These are phyloP conservation scores for Pherbina coryleti DNA, from an alignment of 2,888 invertebrate species.

Conservation along the genomic window DNA sequence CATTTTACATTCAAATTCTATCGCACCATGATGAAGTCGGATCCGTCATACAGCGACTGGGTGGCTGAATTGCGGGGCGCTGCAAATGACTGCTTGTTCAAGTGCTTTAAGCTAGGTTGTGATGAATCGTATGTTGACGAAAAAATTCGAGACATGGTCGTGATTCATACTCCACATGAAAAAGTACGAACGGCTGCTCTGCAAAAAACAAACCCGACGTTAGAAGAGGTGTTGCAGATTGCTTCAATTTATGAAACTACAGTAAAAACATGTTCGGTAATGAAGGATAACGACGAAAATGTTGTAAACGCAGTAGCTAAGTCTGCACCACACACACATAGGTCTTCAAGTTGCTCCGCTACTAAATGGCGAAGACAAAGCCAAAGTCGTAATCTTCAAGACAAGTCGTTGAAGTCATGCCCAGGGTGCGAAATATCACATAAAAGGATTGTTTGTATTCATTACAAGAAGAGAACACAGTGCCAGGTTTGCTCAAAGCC, in stretches of 20 bases:
- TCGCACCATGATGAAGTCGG: slow-evolving; percentile 26
- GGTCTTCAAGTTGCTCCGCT: neutral
- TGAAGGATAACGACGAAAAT: slow-evolving; percentile 5
- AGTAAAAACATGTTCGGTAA: slow-evolving; percentile 23
- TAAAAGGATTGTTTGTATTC: slow-evolving; percentile 17
- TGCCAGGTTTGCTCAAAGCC: slow-evolving; percentile 12
- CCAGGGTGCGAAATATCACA: slow-evolving; percentile 12
- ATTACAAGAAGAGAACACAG: slow-evolving; percentile 29
- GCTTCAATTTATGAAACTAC: slow-evolving; percentile 19
- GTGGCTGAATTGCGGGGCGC: slow-evolving; percentile 39
- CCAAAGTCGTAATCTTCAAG: neutral
- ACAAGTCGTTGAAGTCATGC: slow-evolving; percentile 20
- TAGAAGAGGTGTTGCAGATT: slow-evolving; percentile 39
- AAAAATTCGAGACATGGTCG: slow-evolving; percentile 42
- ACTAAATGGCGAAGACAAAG: neutral
- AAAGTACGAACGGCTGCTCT: slow-evolving; percentile 31
- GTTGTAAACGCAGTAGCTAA: neutral
- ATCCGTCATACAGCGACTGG: slow-evolving; percentile 33
- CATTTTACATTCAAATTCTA: slow-evolving; percentile 39
- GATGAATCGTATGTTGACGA: slow-evolving; percentile 40
- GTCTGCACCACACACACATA: neutral
- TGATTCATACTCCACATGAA: slow-evolving; percentile 41
- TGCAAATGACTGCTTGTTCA: slow-evolving; percentile 39
- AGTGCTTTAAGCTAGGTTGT: slow-evolving; percentile 36
- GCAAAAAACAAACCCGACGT: slow-evolving; percentile 34